Evolutionary conservation across 2,797 vertebrate genomes (phyloP), one percentile per base, ranked within the genome.

Genomic region (Loriculus beryllinus): DNA sequence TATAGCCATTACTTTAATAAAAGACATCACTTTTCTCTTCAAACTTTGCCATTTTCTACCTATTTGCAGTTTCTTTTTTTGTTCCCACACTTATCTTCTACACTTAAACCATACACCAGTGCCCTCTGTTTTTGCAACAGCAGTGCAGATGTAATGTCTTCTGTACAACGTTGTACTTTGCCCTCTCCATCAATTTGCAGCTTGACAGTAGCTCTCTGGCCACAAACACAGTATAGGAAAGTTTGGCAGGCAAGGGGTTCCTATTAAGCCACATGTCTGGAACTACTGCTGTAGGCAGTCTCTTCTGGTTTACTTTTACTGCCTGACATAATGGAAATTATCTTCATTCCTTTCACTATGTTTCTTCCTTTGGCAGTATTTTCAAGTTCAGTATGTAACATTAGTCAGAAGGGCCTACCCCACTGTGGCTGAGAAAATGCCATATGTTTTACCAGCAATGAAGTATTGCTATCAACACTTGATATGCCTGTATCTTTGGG

Each of bases 301-400:
- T 91, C 33, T 96, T 95, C 86, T 86, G 48, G n/a, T 81, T 89
- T 83, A 21, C 67, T 96, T 90, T 89, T 92, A 82, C 74, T 93
- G 85, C 92, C 67, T 74, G n/a, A 81, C 83, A 72, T 62, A 93
- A 78, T 92, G 83, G 95, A 95, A 94, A 81, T 88, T 0, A 94
- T 83, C 63, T 95, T 86, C 29, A 40, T 85, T 94, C 63, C 64
- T 67, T 85, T 90, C 19, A 33, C 45, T 68, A 7, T 57, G 70
- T 87, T 96, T 96, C 87, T 91, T 96, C 65, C 82, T 70, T 74
- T 82, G 87, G 91, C 51, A 62, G 49, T 47, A 72, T 71, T 84
- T 90, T 76, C 85, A 90, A 84, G 49, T 80, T 86, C 64, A 59
- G 15, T 63, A 49, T 69, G 65, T 70, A 52, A 6, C 82, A 42